Evolutionary conservation across 2,888 invertebrate species (phyloP).

Genomic region (Microplitis deprimator): DNA sequence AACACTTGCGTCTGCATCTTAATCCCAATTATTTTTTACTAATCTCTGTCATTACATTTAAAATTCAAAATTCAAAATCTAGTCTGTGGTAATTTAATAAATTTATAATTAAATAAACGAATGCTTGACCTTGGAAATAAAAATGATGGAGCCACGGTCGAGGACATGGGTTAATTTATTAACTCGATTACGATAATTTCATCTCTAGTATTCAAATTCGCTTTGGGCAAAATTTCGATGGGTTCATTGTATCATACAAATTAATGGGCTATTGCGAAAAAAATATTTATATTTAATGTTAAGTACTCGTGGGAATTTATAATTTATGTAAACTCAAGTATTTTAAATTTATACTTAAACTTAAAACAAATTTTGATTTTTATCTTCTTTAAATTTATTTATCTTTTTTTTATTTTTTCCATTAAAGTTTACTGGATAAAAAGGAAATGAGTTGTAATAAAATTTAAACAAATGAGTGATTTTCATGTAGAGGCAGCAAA

Average conservation of each 20-base stretch:
- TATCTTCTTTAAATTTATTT: no score
- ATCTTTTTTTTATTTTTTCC: no score
- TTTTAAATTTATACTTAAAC: no score
- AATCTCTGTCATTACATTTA: not conserved
- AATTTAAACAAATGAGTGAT: constrained; percentile 3
- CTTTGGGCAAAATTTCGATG: not conserved
- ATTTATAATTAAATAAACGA: not conserved
- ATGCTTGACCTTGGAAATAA: not conserved
- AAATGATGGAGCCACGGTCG: constrained; percentile 13
- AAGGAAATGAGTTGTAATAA: not conserved
- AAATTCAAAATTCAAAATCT: not conserved
- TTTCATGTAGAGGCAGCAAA: not conserved
- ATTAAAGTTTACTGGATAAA: no score
- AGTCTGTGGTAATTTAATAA: not conserved
- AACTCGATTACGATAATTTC: not conserved
- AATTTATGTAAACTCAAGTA: not conserved
- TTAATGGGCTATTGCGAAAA: not conserved
- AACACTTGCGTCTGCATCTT: not conserved
- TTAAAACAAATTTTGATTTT: no score
- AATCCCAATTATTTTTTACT: not conserved
- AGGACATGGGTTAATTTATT: constrained; percentile 6
- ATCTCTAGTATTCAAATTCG: not conserved
- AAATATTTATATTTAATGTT: not conserved
- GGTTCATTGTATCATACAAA: constrained; percentile 7
- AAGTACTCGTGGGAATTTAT: not conserved